These are phyloP conservation scores for Ctenopoma kingsleyae DNA, from an alignment of 2,797 vertebrate species.

Conservation along the genomic window DNA sequence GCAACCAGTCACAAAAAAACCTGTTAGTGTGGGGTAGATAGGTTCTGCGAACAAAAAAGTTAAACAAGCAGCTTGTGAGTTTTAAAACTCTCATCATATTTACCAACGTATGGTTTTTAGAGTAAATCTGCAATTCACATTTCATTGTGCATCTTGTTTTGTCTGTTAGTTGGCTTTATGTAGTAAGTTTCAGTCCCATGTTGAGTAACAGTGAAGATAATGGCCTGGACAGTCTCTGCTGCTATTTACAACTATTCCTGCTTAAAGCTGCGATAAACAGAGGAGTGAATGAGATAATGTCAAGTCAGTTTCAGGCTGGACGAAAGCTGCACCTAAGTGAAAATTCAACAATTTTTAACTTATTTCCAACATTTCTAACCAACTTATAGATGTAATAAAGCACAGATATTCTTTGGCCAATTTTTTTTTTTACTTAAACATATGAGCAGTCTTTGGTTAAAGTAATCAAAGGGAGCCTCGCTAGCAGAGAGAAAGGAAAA, in stretches of 20 bases:
- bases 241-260: constrained; percentile 4
- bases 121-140: constrained; percentile 36
- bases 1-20: constrained; percentile 58
- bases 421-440: not conserved
- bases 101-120: constrained; percentile 53
- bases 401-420: not conserved
- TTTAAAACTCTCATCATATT: constrained; percentile 41
- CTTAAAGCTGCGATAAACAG: constrained; percentile 12
- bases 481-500: not conserved
- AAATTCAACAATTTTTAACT: not conserved
- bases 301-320: not conserved
- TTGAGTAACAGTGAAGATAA: constrained; percentile 1
- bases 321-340: constrained; percentile 8
- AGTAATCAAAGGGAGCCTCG: not conserved
- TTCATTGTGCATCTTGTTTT: not conserved
- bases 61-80: constrained; percentile 19
- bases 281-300: constrained; percentile 2
- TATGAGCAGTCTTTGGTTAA: not conserved
- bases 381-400: constrained; percentile 8
- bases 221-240: constrained; percentile 4
- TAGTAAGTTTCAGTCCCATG: not conserved
- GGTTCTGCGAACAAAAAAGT: constrained; percentile 40
- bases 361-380: not conserved
- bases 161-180: not conserved
- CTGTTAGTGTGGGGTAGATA: constrained; percentile 65